Conservation (phyloP, 2,113 vertebrate genomes). For the Hippolais icterina region DNA sequence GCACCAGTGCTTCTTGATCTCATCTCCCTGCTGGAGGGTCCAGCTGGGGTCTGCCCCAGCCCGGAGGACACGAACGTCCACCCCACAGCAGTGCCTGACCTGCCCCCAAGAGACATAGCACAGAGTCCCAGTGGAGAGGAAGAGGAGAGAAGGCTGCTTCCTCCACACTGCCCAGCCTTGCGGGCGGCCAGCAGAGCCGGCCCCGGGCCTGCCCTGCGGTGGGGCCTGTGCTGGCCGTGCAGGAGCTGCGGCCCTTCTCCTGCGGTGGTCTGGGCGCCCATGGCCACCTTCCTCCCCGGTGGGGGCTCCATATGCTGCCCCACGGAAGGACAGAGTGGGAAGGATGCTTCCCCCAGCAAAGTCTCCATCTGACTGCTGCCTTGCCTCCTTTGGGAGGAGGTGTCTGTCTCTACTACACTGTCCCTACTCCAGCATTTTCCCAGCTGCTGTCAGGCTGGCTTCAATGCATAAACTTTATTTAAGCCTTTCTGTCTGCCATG, state of each 20-base stretch:
- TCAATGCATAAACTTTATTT: not conserved
- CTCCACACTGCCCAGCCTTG: too few relatives aligned
- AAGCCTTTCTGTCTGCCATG: not conserved
- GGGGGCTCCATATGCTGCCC: not conserved
- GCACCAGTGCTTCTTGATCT: not conserved
- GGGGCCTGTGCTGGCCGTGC: rapidly evolving
- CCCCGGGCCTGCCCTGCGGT: rapidly evolving
- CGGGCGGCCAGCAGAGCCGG: too few relatives aligned
- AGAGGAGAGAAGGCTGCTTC: not conserved
- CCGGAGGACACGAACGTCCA: rapidly evolving
- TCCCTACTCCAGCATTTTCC: not conserved
- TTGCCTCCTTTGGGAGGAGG: not conserved
- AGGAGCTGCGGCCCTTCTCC: rapidly evolving
- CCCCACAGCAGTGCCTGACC: not conserved
- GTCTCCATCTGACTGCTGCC: not conserved
- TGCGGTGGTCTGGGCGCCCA: rapidly evolving
- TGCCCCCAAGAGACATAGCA: not conserved
- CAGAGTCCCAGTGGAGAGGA: not conserved
- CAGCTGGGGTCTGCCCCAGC: not conserved
- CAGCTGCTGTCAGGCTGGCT: not conserved
- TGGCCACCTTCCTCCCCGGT: rapidly evolving
- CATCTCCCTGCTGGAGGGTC: rapidly evolving
- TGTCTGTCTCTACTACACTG: too few relatives aligned
- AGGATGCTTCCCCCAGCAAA: not conserved
- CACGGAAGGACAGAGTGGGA: rapidly evolving